Conservation (phyloP, 2,888 invertebrate genomes). For the Diloba caeruleocephala region DNA sequence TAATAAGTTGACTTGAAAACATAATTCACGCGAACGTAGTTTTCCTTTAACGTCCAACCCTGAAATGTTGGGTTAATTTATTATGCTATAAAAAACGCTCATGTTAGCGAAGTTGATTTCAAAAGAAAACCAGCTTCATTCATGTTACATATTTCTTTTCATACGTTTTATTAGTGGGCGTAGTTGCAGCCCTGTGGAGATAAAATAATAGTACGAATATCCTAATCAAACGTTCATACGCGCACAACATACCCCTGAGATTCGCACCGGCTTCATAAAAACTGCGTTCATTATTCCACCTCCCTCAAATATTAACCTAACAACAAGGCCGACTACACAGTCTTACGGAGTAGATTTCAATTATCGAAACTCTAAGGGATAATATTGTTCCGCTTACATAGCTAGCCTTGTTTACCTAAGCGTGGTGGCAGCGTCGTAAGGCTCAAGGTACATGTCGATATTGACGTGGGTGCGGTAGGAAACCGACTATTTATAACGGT, state of each 20-base stretch:
- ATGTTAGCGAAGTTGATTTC: too few species aligned
- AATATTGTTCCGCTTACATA: slow-evolving; percentile 42
- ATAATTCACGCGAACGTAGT: too few species aligned
- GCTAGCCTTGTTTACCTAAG: slow-evolving; percentile 52
- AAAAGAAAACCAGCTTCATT: too few species aligned
- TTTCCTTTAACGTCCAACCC: too few species aligned
- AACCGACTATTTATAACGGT: slow-evolving; percentile 60
- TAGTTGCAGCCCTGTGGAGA: slow-evolving; percentile 10
- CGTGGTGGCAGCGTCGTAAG: slow-evolving; percentile 22
- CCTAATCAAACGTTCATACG: slow-evolving; percentile 46
- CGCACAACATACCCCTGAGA: slow-evolving; percentile 27
- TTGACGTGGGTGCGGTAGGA: slow-evolving; percentile 65
- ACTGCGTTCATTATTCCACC: slow-evolving; percentile 34
- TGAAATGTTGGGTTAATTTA: too few species aligned
- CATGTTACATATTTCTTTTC: too few species aligned
- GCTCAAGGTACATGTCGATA: slow-evolving; percentile 56
- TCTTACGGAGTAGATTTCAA: slow-evolving; percentile 44
- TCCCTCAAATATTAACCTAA: slow-evolving; percentile 40
- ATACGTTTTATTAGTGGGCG: slow-evolving; percentile 11
- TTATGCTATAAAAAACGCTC: too few species aligned
- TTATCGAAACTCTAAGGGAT: slow-evolving; percentile 46
- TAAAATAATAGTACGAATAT: slow-evolving; percentile 39
- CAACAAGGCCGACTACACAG: slow-evolving; percentile 20
- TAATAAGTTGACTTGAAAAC: too few species aligned
- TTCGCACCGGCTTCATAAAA: slow-evolving; percentile 47